These are phyloP conservation scores for Pempheris klunzingeri DNA, from an alignment of 2,797 vertebrate species.

Conservation along the genomic window DNA sequence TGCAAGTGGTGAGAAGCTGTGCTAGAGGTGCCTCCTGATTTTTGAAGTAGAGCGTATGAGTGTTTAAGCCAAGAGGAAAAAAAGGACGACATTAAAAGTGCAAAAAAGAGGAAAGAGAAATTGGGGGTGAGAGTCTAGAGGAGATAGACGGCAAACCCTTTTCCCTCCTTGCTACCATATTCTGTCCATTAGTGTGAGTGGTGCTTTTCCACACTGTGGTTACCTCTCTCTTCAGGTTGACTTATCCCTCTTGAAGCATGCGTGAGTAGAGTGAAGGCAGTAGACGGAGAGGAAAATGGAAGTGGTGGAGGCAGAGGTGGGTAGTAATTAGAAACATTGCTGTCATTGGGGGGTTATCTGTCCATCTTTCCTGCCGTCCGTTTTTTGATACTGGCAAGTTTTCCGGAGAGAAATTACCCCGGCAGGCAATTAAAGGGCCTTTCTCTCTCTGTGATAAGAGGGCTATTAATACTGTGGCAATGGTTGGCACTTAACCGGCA, in stretches of 20 bases:
- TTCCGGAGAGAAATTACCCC: slow-evolving; percentile 53
- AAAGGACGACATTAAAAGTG: slow-evolving; percentile 46
- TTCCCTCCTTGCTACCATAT: slow-evolving; percentile 39
- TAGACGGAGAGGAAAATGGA: slow-evolving; percentile 42
- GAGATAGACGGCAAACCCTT: slow-evolving; percentile 35
- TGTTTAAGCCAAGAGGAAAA: slow-evolving; percentile 30
- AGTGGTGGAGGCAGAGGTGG: slow-evolving; percentile 57
- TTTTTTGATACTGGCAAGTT: slow-evolving; percentile 51
- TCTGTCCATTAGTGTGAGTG: slow-evolving; percentile 79
- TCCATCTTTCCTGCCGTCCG: slow-evolving; percentile 34
- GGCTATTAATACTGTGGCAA: slow-evolving; percentile 63
- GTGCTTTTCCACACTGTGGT: slow-evolving; percentile 55
- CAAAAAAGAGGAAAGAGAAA: slow-evolving; percentile 44
- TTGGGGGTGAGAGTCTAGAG: slow-evolving; percentile 35
- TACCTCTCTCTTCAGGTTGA: slow-evolving; percentile 63
- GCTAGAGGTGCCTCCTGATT: slow-evolving; percentile 27
- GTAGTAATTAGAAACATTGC: slow-evolving; percentile 75
- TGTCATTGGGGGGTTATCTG: slow-evolving; percentile 65
- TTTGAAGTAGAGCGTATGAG: slow-evolving; percentile 23
- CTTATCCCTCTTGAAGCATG: slow-evolving; percentile 59
- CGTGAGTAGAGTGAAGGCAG: neutral
- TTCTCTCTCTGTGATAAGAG: slow-evolving; percentile 66
- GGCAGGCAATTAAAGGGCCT: slow-evolving; percentile 73
- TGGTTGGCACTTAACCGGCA: slow-evolving; percentile 56
- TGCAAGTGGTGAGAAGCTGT: slow-evolving; percentile 47